Base-by-base conservation (phyloP, 2,797 vertebrate genomes). In the Lycodopsis pacificus region DNA sequence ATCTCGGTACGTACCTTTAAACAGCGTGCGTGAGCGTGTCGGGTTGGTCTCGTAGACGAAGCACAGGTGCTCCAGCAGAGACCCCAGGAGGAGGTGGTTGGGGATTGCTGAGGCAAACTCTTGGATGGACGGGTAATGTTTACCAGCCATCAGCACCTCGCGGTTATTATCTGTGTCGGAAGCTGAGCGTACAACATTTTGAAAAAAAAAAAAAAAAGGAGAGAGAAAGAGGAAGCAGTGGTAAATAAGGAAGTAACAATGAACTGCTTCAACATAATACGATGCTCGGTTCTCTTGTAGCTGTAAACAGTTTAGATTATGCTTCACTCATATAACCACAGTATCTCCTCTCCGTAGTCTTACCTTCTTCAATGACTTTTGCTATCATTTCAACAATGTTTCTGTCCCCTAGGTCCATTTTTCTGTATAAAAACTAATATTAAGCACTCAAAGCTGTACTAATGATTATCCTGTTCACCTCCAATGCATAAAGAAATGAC, bases 81-180 rank as follows among this genome's bases (percentile, higher is more conserved):
- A 99, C 17, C 97, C 98, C 0, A 99, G 93, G 57, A 99, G 90
- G 6, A 99, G 96, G 77, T 99, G 98, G 93, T 99, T 99, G 53
- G 98, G 97, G 79, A 99, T 97, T 3, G 96, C 95, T 0, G 97
- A 97, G 4, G 97, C 97, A 86, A 96, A 96, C 88, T 96, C 95
- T 71, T 95, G 92, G 80, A 96, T 86, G 20, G 93, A 94, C 0
- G 89, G 81, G 74, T 95, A 95, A 56, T 77, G 92, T 79, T 73
- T 90, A 17, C 92, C 91, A 25, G 94, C 94, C 49, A 96, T 95
- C 4, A 96, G 82, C 46, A 97, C 88, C n/a, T 96, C 95, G 32
- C 89, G 83, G 71, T 95, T 96, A 2, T 91, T 91, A 0, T 96
- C 96, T 10, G 95, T 93, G 75, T 99, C 98, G 0, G 98, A 97